Evolutionary conservation across 2,113 vertebrate species (phyloP), one percentile per base, ranked within the genome.

Genomic region (Neogobius melanostomus): DNA sequence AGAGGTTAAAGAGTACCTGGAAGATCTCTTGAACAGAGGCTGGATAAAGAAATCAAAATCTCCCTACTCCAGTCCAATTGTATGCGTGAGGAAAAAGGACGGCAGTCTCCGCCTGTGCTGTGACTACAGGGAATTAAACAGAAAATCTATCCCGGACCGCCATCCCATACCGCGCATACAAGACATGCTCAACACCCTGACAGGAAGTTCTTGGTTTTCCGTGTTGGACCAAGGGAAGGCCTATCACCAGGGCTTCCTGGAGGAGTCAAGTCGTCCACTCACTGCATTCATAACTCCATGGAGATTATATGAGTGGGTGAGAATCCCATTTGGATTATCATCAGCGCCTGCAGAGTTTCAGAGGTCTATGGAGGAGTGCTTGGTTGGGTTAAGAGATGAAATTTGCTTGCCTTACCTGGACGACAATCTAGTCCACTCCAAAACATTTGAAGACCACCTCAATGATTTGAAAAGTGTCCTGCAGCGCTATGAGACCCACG

Each of bases 401-500:
- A 54, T 16, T 17, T 54, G 52, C 9, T 9, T 16, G n/a, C 52
- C 52, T 54, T 54, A 54, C n/a, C n/a, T 54, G 6, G 52, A 54
- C 14, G 52, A 54, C 9, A 54, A 54, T 9, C n/a, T 54, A 2
- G 52, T 17, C 9, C 52, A 54, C 9, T 8, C 6, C 2, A 6
- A 6, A 7, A 8, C 52, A 2, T 54, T 54, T 50, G 9, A 50
- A 5, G 6, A 81, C 12, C 66, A 82, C 46, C 16, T 82, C 0
- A 11, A 67, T 6, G 66, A 82, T 11, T 3, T 75, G 28, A 64
- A 64, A 15, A 59, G 42, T 1, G 47, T 71, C 6, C 15, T 76
- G 8, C 50, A 61, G 6, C 56, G 57, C 15, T 72, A 76, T 6
- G 45, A 76, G 12, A 71, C 17, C 0, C 64, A 82, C 47, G 48